phyloP scores from a whole-genome alignment of 2,797 vertebrate species.

The Mus spretus region DNA sequence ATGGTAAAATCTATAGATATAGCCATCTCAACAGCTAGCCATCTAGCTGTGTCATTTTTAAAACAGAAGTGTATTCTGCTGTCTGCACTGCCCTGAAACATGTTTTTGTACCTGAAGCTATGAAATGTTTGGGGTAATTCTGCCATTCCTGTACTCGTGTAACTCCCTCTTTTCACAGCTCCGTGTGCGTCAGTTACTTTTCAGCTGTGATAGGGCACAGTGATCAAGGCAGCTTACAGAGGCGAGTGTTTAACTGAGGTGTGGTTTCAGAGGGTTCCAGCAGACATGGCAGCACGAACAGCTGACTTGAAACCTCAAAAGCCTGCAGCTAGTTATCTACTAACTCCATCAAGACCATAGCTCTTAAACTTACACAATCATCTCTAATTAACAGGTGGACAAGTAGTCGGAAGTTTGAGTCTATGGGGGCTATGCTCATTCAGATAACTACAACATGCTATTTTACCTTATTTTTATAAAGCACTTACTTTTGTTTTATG shows the following conservation, averaged over 20 bases:
- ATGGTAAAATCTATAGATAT: background rate
- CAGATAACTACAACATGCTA: background rate
- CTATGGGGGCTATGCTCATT: no score
- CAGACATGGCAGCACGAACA: no score
- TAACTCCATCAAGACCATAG: background rate
- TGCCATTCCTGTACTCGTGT: background rate
- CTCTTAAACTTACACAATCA: background rate
- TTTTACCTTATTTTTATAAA: background rate
- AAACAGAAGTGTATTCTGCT: background rate
- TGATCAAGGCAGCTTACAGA: background rate
- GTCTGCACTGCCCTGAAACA: slow-evolving; percentile 19
- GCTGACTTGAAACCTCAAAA: background rate
- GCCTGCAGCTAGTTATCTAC: background rate
- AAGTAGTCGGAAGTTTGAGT: background rate
- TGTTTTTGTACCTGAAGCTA: background rate
- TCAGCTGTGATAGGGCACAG: background rate
- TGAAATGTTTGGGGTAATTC: background rate
- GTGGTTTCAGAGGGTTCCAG: background rate
- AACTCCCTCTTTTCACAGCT: slow-evolving; percentile 22
- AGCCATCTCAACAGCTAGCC: background rate
- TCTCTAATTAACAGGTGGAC: background rate
- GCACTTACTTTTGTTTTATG: background rate
- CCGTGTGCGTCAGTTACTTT: background rate
- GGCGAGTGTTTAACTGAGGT: background rate
- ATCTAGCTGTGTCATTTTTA: background rate